Conservation (phyloP, 1,140 invertebrate species). For the Procambarus clarkii region DNA sequence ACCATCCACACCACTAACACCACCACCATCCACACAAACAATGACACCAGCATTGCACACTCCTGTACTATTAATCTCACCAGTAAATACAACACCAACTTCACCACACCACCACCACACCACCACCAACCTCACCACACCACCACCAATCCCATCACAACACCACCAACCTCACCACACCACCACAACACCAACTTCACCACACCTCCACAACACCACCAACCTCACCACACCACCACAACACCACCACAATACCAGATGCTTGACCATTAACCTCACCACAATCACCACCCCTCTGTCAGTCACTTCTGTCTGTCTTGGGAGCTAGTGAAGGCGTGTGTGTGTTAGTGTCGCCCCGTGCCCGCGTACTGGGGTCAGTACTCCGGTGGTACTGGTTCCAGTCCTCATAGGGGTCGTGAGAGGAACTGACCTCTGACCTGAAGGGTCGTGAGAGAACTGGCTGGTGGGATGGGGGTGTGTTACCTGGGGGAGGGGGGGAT, state of each 20-base stretch:
- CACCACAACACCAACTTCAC: too few relatives aligned
- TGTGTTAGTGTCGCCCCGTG: too few relatives aligned
- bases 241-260: conserved; percentile 23
- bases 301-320: too few relatives aligned
- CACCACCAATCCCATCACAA: background rate
- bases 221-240: background rate
- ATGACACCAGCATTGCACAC: background rate
- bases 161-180: background rate
- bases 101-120: background rate
- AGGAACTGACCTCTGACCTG: too few relatives aligned
- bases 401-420: too few relatives aligned
- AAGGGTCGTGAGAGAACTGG: too few relatives aligned
- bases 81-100: background rate
- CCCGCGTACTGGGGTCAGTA: too few relatives aligned
- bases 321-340: too few relatives aligned
- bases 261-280: background rate
- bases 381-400: too few relatives aligned
- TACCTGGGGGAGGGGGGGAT: too few relatives aligned
- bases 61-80: background rate
- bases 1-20: background rate
- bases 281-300: too few relatives aligned
- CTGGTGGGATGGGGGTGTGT: too few relatives aligned
- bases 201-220: background rate
- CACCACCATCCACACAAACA: background rate
- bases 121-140: background rate